phyloP scores from a whole-genome alignment of 2,888 invertebrate species.

The Caenorhabditis imperialis region DNA sequence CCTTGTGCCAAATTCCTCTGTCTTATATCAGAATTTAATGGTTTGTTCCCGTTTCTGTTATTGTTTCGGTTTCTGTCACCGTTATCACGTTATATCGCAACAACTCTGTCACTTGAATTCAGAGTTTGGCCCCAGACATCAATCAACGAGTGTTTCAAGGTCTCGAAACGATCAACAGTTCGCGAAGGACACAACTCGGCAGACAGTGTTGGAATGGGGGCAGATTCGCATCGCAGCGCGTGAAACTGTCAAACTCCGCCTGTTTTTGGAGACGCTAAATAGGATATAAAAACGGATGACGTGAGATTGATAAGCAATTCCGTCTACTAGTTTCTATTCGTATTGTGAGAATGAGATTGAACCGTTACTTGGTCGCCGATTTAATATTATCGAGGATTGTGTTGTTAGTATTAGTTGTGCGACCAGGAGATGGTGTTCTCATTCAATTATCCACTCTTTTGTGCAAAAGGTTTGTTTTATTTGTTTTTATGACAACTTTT shows the following conservation, averaged over 20 bases:
- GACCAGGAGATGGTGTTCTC: conserved; percentile 46
- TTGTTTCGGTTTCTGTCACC: no score
- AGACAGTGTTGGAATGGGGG: conserved; percentile 13
- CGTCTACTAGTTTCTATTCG: background rate
- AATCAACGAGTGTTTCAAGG: conserved; percentile 37
- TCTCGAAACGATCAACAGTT: conserved; percentile 21
- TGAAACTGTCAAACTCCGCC: conserved; percentile 28
- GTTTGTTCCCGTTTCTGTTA: no score
- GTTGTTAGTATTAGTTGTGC: conserved; percentile 38
- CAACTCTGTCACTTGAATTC: conserved; percentile 8
- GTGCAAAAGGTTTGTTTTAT: background rate
- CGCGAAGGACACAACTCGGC: conserved; percentile 35
- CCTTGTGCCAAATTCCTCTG: no score
- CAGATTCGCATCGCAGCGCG: conserved; percentile 16
- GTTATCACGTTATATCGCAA: no score
- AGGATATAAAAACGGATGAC: conserved; percentile 15
- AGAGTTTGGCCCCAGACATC: conserved; percentile 8
- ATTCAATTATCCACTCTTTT: no score
- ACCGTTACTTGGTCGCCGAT: conserved; percentile 35
- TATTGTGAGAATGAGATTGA: background rate
- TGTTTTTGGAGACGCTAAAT: background rate
- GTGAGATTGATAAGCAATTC: no score
- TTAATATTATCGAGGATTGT: conserved; percentile 15
- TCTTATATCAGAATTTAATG: no score
- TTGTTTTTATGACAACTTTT: no score